These are phyloP conservation scores for Sus cebifrons DNA, from an alignment of 2,797 vertebrate species.

Conservation along the genomic window DNA sequence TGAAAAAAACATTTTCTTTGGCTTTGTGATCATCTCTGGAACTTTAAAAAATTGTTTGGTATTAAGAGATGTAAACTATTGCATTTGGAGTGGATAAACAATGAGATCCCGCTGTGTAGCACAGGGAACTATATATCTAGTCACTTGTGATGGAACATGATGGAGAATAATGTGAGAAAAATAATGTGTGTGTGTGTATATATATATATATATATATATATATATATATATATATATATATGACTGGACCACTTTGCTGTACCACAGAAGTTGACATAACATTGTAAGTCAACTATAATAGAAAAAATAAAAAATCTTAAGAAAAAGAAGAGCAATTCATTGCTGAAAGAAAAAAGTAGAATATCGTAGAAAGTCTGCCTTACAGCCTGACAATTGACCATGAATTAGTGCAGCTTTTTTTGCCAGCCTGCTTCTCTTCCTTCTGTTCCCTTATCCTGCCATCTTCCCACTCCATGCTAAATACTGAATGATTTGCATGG, in stretches of 20 bases:
- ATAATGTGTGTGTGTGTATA: too few species aligned
- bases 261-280: too few species aligned
- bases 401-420: background rate
- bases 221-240: too few species aligned
- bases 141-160: too few species aligned
- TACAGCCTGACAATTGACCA: background rate
- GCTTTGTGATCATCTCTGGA: background rate
- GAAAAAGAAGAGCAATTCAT: background rate
- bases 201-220: too few species aligned
- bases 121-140: too few species aligned
- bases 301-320: too few species aligned
- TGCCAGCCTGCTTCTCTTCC: background rate
- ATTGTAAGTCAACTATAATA: too few species aligned
- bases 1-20: constrained; percentile 7
- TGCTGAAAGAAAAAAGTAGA: background rate
- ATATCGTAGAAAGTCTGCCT: background rate
- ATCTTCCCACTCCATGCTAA: background rate
- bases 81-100: too few species aligned
- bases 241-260: too few species aligned
- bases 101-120: too few species aligned
- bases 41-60: background rate
- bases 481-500: background rate
- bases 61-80: background rate
- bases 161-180: too few species aligned
- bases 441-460: background rate